Evolutionary conservation across 2,888 invertebrate species (phyloP), one percentile per base, ranked within the genome.

Genomic region (Cerastoderma edule): DNA sequence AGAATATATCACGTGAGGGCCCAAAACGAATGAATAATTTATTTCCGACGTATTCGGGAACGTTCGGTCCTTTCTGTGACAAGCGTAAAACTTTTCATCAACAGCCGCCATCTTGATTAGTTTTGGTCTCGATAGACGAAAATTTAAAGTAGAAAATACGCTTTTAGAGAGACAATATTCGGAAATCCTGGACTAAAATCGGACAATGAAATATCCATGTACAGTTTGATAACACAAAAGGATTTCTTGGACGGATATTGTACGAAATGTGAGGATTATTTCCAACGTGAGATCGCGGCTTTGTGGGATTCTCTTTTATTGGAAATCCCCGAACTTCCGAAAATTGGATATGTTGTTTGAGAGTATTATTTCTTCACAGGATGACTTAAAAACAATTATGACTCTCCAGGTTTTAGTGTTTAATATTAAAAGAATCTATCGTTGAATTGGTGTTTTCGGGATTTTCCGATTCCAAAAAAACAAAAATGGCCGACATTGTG

Each of bases 11-110:
- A 91, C 88, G 83, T 90, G 91, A 78, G 39, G 50, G 57, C 32
- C 44, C 48, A 79, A 82, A 75, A 53, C 76, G 73, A 72, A 83
- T 88, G 90, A 89, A 91, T 90, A 90, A 89, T 89, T 87, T 80
- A 84, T 85, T 85, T 89, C 84, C 89, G 89, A 75, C 74, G 75
- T 76, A 74, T 86, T 92, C 92, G 92, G 90, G 75, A 88, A 86
- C 87, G 81, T 88, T 89, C 92, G 92, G 83, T 94, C 94, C 94
- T 94, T 95, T 94, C 95, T 96, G 95, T 96, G 96, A 96, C 96
- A 96, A 96, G 96, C 96, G 96, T 96, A 96, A 96, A 96, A 96
- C 95, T 96, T 96, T 95, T 96, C 96, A 96, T 96, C 96, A 96
- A 96, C 96, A 96, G 96, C 96, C 96, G 96, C 97, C 97, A 97